Evolutionary conservation across 2,888 invertebrate genomes (phyloP).

Genomic region (Papilio elwesi): DNA sequence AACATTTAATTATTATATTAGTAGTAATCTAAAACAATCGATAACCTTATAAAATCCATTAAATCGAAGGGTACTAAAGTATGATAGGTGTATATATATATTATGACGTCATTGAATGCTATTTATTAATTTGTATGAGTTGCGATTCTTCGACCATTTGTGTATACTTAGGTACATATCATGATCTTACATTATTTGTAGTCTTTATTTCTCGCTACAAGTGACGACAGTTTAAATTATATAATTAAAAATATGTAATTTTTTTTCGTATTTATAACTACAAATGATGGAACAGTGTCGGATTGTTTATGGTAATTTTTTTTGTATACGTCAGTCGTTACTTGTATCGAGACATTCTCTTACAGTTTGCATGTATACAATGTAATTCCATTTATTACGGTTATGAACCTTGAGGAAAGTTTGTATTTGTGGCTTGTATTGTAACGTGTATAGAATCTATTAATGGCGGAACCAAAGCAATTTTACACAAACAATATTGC

Average conservation of each 20-base stretch:
- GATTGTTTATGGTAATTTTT: not conserved
- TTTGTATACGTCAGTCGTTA: slow-evolving; percentile 39
- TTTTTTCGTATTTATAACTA: not conserved
- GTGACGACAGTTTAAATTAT: slow-evolving; percentile 48
- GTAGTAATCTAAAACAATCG: slow-evolving; percentile 72
- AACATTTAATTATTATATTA: slow-evolving; percentile 66
- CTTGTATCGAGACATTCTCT: slow-evolving; percentile 32
- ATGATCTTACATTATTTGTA: slow-evolving; percentile 74
- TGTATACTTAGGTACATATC: slow-evolving; percentile 83
- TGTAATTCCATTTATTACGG: slow-evolving; percentile 65
- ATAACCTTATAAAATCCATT: slow-evolving; percentile 77
- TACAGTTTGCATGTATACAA: slow-evolving; percentile 43
- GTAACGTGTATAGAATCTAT: slow-evolving; percentile 48
- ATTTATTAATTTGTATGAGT: slow-evolving; percentile 80
- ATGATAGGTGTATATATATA: slow-evolving; percentile 80
- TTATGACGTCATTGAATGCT: slow-evolving; percentile 75
- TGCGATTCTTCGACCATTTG: slow-evolving; percentile 77
- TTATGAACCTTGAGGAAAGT: slow-evolving; percentile 70
- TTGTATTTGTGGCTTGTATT: slow-evolving; percentile 58
- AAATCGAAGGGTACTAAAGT: slow-evolving; percentile 82
- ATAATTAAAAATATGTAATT: too few species aligned
- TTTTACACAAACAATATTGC: slow-evolving; percentile 65
- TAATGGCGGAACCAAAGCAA: slow-evolving; percentile 77
- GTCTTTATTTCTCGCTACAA: slow-evolving; percentile 41
- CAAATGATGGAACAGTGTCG: not conserved